These are phyloP conservation scores for Pseudochaenichthys georgianus DNA, from an alignment of 2,797 vertebrate genomes.

Conservation along the genomic window DNA sequence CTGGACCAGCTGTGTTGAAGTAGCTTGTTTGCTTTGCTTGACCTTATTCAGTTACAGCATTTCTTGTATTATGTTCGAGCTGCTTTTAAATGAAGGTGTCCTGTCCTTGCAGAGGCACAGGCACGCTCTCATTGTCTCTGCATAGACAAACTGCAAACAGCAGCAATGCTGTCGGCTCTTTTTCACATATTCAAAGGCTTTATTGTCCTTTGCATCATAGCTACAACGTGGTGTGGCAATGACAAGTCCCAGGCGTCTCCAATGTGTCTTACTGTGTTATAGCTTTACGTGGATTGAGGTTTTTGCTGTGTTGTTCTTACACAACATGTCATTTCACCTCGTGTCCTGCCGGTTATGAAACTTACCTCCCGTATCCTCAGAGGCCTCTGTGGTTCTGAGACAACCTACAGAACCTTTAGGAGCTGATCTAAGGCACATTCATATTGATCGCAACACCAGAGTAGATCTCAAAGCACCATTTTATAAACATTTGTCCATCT, in stretches of 20 bases:
- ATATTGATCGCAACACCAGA: conserved; percentile 35
- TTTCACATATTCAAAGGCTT: too few relatives aligned
- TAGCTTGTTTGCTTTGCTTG: not conserved
- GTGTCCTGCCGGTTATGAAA: conserved; percentile 27
- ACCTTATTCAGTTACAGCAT: not conserved
- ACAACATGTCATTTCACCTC: conserved; percentile 20
- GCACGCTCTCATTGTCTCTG: not conserved
- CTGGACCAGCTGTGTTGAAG: not conserved
- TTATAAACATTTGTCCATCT: conserved; percentile 19
- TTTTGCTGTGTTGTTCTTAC: not conserved
- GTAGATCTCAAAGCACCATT: conserved; percentile 16
- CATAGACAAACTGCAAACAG: conserved; percentile 9
- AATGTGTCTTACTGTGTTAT: not conserved
- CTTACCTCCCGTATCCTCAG: conserved; percentile 73
- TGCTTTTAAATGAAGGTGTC: not conserved
- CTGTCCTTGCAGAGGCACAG: conserved; percentile 1
- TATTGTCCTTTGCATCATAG: too few relatives aligned
- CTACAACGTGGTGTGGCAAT: too few relatives aligned
- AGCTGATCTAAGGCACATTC: conserved; percentile 65
- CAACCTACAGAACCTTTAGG: conserved; percentile 43
- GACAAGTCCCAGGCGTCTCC: too few relatives aligned
- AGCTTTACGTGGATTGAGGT: not conserved
- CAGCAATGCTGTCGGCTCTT: not conserved
- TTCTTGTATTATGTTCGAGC: not conserved
- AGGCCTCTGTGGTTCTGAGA: conserved; percentile 52